Percentiles rank a stretch among this genome's conserved stretches.
Conservation (phyloP, 1,140 invertebrate species). For the Pteromalus puparum region DNA sequence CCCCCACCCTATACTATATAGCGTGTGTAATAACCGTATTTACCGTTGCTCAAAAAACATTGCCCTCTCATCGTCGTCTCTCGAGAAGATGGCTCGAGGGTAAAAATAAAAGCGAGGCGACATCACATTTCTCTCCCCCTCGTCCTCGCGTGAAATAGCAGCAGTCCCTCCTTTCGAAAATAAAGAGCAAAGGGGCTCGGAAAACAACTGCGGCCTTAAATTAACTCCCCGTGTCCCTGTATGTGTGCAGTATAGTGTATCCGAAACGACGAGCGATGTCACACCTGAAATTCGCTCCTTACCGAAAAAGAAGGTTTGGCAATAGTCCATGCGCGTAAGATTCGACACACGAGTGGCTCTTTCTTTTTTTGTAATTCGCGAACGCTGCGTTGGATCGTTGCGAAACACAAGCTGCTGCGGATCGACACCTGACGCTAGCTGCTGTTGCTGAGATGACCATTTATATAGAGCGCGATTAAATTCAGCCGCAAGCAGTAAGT, state of each 20-base stretch:
- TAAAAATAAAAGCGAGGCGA: constrained; percentile 8
- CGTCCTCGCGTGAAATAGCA: not conserved
- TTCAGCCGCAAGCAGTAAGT: not conserved
- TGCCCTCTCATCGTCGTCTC: not conserved
- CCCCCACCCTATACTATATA: not conserved
- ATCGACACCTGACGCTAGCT: constrained; percentile 10
- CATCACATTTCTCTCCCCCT: not conserved
- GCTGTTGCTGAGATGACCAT: not conserved
- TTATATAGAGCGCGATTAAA: constrained; percentile 6
- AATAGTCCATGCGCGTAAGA: not conserved
- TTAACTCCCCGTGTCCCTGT: not conserved
- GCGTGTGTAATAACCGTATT: not conserved
- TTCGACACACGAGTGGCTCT: not conserved
- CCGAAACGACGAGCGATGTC: not conserved
- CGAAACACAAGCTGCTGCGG: not conserved
- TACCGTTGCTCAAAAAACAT: not conserved
- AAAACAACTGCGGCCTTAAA: not conserved
- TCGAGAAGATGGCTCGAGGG: not conserved
- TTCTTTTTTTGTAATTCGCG: constrained; percentile 8
- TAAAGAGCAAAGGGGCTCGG: not conserved
- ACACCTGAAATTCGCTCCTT: not conserved
- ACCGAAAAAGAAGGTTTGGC: constrained; percentile 18
- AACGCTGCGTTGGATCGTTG: not conserved
- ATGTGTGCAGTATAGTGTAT: too few relatives aligned
- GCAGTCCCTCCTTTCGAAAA: not conserved